Evolutionary conservation across 2,113 vertebrate genomes (phyloP), one percentile per base, ranked within the genome.

Genomic region (Rhinogobius similis): DNA sequence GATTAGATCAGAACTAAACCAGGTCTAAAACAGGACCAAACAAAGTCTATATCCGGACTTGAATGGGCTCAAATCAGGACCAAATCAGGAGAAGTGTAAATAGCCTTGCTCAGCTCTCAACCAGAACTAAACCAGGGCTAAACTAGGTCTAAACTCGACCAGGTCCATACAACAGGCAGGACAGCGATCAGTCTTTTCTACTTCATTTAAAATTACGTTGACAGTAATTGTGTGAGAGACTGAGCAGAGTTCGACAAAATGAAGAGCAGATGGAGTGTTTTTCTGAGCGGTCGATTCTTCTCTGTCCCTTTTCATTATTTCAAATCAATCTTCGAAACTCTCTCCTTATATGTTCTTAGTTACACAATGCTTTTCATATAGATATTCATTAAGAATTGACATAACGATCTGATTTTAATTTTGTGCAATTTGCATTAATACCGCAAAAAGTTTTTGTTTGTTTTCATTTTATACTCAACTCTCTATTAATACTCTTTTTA

Each of bases 251-350:
- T 16, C 32, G 2, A 32, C 11, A 55, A 55, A 55, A 55, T 55
- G 53, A 55, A 55, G 23, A 55, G 53, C 12, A 6, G 53, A 26
- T 55, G 26, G 53, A 55, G 53, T 32, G 56, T 56, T 56, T 56
- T 56, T 32, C 14, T 1, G 55, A 58, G 55, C 27, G 55, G 55
- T 58, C 55, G 55, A 58, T 58, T 20, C 24, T 23, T 52, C 18
- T 48, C 56, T 59, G 26, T 59, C 56, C 14, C 20, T 9, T 59
- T 14, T 20, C 27, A 32, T 59, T 32, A 32, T 32, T 32, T 59
- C 6, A 16, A 2, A 56, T 56, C 24, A 46, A 18, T 1, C 0
- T 46, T 46, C 43, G 18, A 32, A 32, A 5, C 26, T 29, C 20
- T 18, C 55, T 10, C n/a, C n/a, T n/a, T n/a, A n/a, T n/a, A n/a